Conservation (phyloP, 1,140 invertebrate species). For the Calycopis cecrops region DNA sequence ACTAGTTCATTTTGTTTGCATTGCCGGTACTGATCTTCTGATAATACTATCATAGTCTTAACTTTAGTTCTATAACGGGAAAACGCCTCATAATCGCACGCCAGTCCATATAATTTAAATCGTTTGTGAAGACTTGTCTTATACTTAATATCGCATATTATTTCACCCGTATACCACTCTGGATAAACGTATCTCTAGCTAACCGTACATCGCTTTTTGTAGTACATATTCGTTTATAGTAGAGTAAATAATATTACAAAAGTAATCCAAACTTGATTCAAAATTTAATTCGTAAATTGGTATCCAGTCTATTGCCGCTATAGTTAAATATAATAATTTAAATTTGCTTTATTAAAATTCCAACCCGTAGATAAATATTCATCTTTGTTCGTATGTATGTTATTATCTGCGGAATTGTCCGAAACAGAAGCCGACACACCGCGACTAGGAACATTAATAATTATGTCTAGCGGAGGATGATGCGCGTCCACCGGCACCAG, state of each 20-base stretch:
- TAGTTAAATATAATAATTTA: constrained; percentile 3
- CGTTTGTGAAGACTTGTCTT: constrained; percentile 16
- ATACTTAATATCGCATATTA: constrained; percentile 16
- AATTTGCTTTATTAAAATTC: constrained; percentile 14
- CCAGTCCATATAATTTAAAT: constrained; percentile 10
- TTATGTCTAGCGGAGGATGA: constrained; percentile 18
- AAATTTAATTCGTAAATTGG: constrained; percentile 13
- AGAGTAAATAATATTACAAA: constrained; percentile 1
- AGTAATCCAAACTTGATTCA: constrained; percentile 5
- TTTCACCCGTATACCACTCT: constrained; percentile 18
- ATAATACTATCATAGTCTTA: neutral
- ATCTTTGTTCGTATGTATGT: neutral
- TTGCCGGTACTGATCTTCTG: too few species aligned
- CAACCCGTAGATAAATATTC: neutral
- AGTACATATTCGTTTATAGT: neutral
- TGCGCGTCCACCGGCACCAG: constrained; percentile 20
- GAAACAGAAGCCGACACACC: too few species aligned
- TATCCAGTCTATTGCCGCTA: constrained; percentile 12
- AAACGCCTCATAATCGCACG: constrained; percentile 4
- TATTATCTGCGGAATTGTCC: too few species aligned
- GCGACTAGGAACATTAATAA: too few species aligned
- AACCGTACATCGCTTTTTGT: neutral
- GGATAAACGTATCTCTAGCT: constrained; percentile 17
- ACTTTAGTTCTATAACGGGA: neutral
- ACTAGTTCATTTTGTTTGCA: too few species aligned